Base-by-base conservation (phyloP, 2,113 vertebrate genomes). In the Trochalopteron elliotii region DNA sequence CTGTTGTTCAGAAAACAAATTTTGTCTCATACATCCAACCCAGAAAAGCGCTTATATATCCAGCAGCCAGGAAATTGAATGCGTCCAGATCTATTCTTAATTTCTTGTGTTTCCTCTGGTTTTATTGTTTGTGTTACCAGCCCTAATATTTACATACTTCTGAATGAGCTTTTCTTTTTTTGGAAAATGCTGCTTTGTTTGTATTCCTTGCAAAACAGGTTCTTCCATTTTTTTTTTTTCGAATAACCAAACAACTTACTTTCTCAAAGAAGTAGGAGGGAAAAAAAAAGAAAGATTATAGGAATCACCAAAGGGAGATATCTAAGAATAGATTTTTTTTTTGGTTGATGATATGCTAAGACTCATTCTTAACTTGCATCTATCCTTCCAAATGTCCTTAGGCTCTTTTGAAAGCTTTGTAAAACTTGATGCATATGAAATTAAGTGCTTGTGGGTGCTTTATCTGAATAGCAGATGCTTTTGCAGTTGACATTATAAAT, bases 61-160 rank as follows among this genome's bases (percentile, higher is more conserved):
- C 45, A 91, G 63, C 79, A 92, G 86, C 69, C 92, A 93, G 83
- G 88, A 97, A 96, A 94, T 84, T 15, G 30, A 90, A 35, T 79
- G 71, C 89, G 70, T 92, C 83, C 56, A 89, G 79, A 89, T 94
- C 85, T 97, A 90, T 92, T 97, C 88, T 93, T 96, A 94, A 94
- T 96, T 96, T 95, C 64, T 90, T 76, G 37, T 82, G 94, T 97
- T 96, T 96, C 93, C 94, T 96, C 93, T 96, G 96, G 92, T 96
- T 94, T 93, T 90, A 75, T 87, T 97, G 96, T 96, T 96, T 96
- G 86, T 94, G 57, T 95, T 97, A 90, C 90, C 76, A 92, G 60
- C 83, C 61, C 80, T 89, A 92, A 89, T 96, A 92, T 96, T 97
- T 96, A 94, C 95, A 96, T 96, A 82, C 88, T 95, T 97, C 68